A percentile compares a stretch with the other conserved stretches of the same genome.
These are phyloP conservation scores for Sturmia bella DNA, from an alignment of 2,888 invertebrate species.

Conservation along the genomic window DNA sequence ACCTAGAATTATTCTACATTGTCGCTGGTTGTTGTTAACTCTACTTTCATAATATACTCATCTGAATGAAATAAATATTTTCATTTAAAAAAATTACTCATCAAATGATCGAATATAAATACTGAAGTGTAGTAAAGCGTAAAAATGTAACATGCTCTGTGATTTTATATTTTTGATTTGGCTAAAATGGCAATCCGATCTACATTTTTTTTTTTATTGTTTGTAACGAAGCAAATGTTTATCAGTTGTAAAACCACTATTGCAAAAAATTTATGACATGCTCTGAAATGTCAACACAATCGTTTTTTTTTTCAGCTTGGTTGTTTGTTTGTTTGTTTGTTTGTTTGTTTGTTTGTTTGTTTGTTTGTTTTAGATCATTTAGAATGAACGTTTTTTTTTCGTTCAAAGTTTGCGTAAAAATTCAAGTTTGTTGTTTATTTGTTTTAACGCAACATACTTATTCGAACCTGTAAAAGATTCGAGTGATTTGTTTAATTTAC, in stretches of 20 bases:
- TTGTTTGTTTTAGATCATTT: not conserved
- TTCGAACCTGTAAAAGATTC: not conserved
- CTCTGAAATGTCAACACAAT: constrained; percentile 1
- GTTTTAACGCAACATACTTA: no score
- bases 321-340: constrained; percentile 10
- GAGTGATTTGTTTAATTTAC: constrained; percentile 6
- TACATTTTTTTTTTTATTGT: not conserved
- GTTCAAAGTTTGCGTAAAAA: not conserved
- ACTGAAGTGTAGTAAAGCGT: constrained; percentile 11
- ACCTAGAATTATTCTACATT: no score
- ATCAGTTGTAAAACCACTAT: constrained; percentile 17
- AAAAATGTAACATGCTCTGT: constrained; percentile 23
- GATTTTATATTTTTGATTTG: not conserved
- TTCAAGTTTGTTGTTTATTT: not conserved
- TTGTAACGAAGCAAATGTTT: not conserved
- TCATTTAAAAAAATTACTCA: no score
- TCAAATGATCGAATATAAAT: not conserved
- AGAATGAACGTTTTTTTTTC: constrained; percentile 6
- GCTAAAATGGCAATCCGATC: constrained; percentile 1
- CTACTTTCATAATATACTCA: no score
- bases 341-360: constrained; percentile 6
- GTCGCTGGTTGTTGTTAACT: no score
- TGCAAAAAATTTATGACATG: constrained; percentile 19
- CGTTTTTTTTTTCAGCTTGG: no score
- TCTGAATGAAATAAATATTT: no score